A percentile compares a stretch with the other conserved stretches of the same genome.
These are phyloP conservation scores for Axinella damicornis DNA, from an alignment of 37 sponge, comb jelly and placozoan species.

Conservation along the genomic window DNA sequence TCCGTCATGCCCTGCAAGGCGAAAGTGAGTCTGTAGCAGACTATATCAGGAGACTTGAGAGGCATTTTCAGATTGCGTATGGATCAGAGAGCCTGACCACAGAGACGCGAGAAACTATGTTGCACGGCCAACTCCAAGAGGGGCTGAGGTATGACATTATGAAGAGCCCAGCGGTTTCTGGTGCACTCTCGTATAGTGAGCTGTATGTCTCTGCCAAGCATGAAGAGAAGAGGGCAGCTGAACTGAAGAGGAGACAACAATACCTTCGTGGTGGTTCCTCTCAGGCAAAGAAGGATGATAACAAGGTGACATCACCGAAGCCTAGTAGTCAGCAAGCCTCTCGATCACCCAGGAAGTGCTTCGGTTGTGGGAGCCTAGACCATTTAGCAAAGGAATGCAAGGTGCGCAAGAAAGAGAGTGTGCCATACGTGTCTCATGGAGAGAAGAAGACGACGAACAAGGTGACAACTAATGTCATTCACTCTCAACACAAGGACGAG, in stretches of 20 bases:
- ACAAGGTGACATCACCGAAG: no score
- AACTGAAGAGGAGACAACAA: no score
- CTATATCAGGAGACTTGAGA: conserved; percentile 14
- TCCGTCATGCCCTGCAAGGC: conserved; percentile 18
- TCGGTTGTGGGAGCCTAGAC: background rate
- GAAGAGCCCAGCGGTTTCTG: conserved; percentile 12
- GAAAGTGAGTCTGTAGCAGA: conserved; percentile 33
- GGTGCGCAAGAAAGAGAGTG: background rate
- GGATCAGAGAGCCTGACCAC: conserved; percentile 24
- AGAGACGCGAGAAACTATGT: conserved; percentile 41
- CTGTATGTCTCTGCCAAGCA: no score
- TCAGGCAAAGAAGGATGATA: background rate
- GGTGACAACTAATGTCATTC: background rate
- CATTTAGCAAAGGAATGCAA: background rate
- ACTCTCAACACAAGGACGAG: background rate
- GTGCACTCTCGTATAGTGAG: conserved; percentile 20
- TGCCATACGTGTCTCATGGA: no score
- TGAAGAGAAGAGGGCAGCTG: no score
- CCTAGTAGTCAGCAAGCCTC: no score
- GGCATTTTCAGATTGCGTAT: conserved; percentile 49
- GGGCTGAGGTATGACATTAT: conserved; percentile 27
- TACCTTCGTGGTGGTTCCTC: no score
- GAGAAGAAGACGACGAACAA: no score
- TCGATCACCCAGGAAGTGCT: no score
- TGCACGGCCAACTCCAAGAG: conserved; percentile 58